Evolutionary conservation across 2,888 invertebrate genomes (phyloP), one percentile per base, ranked within the genome.

Genomic region (Acleris sparsana): DNA sequence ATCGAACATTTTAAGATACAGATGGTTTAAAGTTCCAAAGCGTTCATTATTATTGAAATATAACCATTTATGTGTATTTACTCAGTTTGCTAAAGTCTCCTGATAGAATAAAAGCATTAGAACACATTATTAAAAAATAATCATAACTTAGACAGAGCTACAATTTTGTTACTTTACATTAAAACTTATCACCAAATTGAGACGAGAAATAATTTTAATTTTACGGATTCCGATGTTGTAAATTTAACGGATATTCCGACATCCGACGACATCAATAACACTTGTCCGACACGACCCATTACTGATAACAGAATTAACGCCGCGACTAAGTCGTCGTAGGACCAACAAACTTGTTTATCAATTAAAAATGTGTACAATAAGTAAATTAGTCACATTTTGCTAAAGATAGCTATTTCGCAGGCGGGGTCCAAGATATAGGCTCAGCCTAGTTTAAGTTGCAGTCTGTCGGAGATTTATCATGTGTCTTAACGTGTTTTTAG

Each of bases 301-400:
- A 22, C 44, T 55, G 60, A 61, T 65, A 65, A 60, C 53, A 53
- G 9, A 55, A 52, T 33, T 56, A 57, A 57, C 65, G 39, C 53
- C 39, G 48, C 39, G 17, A 18, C n/a, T 48, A 48, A 62, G 39
- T 53, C 11, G 22, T 63, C 53, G 18, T 57, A 11, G 22, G 17
- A 17, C 25, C 25, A 25, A 11, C 11, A 17, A 44, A 46, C 46
- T 46, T 22, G 57, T 25, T 57, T 13, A 39, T 17, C 44, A 46
- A 20, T 49, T 20, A 20, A 17, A 18, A 9, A 46, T 49, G 13
- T 39, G 13, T 18, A 49, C 1, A 49, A 49, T 17, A 11, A 6
- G 49, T 9, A 18, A 20, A 20, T 20, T 17, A 49, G 20, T 18
- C 11, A 20, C 20, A 20, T 18, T 9, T 0, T 49, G 18, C 0